These are phyloP conservation scores for Paedocypris sp. DNA, from an alignment of 2,113 vertebrate genomes.

Conservation along the genomic window DNA sequence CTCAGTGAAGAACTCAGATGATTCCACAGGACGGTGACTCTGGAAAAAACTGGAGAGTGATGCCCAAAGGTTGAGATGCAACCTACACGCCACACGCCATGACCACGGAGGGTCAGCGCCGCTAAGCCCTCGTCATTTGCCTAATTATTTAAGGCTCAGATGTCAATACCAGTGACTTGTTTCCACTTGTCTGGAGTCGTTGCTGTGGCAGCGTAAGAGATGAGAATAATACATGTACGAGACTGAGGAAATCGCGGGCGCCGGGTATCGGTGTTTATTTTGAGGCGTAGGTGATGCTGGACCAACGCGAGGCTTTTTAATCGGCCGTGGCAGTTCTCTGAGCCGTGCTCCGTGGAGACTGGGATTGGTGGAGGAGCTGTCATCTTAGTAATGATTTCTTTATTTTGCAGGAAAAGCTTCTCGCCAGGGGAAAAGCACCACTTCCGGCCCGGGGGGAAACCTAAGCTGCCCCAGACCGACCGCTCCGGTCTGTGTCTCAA, in stretches of 20 bases:
- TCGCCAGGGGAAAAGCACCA: conserved; percentile 63
- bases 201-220: background rate
- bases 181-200: background rate
- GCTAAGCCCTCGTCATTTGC: conserved; percentile 40
- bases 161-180: conserved; percentile 40
- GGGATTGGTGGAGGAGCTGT: conserved; percentile 54
- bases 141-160: conserved; percentile 43
- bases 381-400: conserved; percentile 74
- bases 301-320: conserved; percentile 43
- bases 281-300: conserved; percentile 35
- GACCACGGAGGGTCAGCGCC: conserved; percentile 50
- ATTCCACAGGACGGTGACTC: conserved; percentile 48
- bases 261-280: conserved; percentile 37
- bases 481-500: conserved; percentile 51
- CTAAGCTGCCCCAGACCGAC: conserved; percentile 45
- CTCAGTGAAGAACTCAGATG: conserved; percentile 54
- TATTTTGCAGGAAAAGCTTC: conserved; percentile 74
- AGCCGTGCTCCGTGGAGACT: conserved; percentile 42
- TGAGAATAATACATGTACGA: background rate
- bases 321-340: conserved; percentile 56
- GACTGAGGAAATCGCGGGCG: background rate
- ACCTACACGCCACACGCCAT: conserved; percentile 48
- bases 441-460: conserved; percentile 64
- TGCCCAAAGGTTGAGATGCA: conserved; percentile 6
- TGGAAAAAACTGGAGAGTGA: conserved; percentile 45